Evolutionary conservation across 2,797 vertebrate species (phyloP).

Genomic region (Anas flavirostris): DNA sequence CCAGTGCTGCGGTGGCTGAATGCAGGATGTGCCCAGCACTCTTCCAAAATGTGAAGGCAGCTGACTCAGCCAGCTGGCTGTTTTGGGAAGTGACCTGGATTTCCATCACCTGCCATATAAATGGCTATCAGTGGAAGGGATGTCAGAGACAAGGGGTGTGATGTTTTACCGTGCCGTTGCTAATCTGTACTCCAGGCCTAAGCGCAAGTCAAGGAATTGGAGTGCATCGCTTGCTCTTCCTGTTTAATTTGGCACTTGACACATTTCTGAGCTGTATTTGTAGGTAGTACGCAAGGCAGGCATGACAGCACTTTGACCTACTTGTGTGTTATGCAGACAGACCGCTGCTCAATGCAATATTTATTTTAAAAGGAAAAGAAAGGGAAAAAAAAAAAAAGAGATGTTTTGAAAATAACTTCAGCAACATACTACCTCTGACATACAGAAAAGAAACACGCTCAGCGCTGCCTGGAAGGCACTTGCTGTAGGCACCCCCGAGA

Average conservation of each 20-base stretch:
- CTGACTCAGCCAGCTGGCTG: background rate
- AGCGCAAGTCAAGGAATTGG: background rate
- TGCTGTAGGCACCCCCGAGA: background rate
- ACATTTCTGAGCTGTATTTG: background rate
- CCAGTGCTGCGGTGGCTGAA: background rate
- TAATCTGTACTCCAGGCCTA: background rate
- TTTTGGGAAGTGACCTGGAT: background rate
- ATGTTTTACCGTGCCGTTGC: background rate
- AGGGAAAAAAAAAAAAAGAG: too few relatives aligned
- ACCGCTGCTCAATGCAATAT: background rate
- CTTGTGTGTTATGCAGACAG: background rate
- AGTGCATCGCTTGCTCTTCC: background rate
- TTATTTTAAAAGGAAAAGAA: background rate
- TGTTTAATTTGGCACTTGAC: background rate
- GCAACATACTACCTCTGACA: conserved; percentile 64
- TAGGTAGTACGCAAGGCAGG: background rate
- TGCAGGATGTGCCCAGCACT: background rate
- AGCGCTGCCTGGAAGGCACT: accelerated
- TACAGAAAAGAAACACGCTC: conserved; percentile 14
- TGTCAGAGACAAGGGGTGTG: background rate
- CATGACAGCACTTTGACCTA: background rate
- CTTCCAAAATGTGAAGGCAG: background rate
- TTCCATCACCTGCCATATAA: background rate
- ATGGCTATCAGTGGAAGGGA: background rate
- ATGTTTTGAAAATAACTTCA: background rate